Conservation (phyloP, 37 sponge, comb jelly and placozoan species). For the Aphrocallistes beatrix region DNA sequence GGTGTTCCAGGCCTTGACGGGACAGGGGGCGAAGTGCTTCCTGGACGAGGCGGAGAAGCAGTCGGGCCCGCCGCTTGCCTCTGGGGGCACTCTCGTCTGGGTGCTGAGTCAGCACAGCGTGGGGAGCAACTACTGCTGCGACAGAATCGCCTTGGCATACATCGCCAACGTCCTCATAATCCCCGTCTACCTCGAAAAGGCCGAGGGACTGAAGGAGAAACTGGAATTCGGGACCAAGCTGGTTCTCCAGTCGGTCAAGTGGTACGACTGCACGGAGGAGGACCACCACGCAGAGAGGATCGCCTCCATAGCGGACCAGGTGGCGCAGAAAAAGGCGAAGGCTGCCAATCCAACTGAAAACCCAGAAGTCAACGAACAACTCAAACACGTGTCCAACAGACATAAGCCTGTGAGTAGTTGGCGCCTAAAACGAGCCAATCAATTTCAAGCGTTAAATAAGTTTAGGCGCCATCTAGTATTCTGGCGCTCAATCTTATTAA, state of each 20-base stretch:
- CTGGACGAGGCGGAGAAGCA: neutral
- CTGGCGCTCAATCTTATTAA: too few relatives aligned
- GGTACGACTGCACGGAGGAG: neutral
- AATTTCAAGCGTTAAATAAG: too few relatives aligned
- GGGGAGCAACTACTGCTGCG: constrained; percentile 40
- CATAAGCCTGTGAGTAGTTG: neutral
- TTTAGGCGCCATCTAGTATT: too few relatives aligned
- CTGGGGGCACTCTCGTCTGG: neutral
- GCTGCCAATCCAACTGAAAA: neutral
- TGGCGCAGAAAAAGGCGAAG: neutral
- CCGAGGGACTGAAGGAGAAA: constrained; percentile 23
- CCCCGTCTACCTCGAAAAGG: neutral
- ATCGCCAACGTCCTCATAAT: constrained; percentile 83
- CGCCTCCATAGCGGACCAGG: neutral
- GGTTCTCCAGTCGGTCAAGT: constrained; percentile 22
- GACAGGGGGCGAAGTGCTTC: neutral
- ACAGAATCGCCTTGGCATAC: constrained; percentile 75
- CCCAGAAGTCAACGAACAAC: neutral
- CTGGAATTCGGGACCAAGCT: constrained; percentile 18
- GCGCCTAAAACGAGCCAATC: too few relatives aligned
- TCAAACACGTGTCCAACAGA: neutral
- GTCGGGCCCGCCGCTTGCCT: neutral
- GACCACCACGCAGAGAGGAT: neutral
- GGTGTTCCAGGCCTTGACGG: neutral
- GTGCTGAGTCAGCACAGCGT: constrained; percentile 48